Evolutionary conservation across 2,888 invertebrate genomes (phyloP).

Genomic region (Anarsia innoxiella): DNA sequence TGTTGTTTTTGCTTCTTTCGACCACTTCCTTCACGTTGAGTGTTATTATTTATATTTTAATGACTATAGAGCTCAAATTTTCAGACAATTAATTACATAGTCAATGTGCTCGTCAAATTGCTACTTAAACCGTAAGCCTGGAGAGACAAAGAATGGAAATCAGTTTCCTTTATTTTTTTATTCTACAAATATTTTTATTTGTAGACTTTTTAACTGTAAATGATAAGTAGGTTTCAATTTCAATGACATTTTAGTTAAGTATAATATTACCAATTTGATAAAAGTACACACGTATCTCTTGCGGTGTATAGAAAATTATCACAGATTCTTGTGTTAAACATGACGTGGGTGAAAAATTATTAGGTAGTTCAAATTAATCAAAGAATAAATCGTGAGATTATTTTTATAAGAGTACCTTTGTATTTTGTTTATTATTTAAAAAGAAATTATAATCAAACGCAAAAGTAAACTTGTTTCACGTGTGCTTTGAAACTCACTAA

Average conservation of each 20-base stretch:
- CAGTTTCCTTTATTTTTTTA: slow-evolving; percentile 70
- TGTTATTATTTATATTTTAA: too few species aligned
- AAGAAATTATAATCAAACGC: too few species aligned
- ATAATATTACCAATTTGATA: slow-evolving; percentile 15
- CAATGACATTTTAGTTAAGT: slow-evolving; percentile 35
- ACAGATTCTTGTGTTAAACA: not conserved
- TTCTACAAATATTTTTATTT: slow-evolving; percentile 71
- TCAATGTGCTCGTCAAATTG: too few species aligned
- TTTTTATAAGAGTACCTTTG: too few species aligned
- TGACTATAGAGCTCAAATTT: too few species aligned
- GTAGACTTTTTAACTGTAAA: slow-evolving; percentile 61
- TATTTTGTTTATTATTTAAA: too few species aligned
- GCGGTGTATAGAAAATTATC: not conserved
- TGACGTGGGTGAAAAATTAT: slow-evolving; percentile 31
- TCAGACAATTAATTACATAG: too few species aligned
- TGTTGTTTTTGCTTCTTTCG: too few species aligned
- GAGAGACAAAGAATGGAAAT: slow-evolving; percentile 39
- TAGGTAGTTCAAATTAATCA: slow-evolving; percentile 23
- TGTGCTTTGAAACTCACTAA: too few species aligned
- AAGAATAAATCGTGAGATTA: slow-evolving; percentile 28
- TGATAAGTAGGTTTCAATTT: slow-evolving; percentile 61
- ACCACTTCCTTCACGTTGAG: too few species aligned
- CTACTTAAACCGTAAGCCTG: too few species aligned
- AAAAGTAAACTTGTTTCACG: too few species aligned
- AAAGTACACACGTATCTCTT: slow-evolving; percentile 14